Evolutionary conservation across 30 jellyfish, hydroid and myxozoan species (phyloP).

Genomic region (Aurelia sp.): DNA sequence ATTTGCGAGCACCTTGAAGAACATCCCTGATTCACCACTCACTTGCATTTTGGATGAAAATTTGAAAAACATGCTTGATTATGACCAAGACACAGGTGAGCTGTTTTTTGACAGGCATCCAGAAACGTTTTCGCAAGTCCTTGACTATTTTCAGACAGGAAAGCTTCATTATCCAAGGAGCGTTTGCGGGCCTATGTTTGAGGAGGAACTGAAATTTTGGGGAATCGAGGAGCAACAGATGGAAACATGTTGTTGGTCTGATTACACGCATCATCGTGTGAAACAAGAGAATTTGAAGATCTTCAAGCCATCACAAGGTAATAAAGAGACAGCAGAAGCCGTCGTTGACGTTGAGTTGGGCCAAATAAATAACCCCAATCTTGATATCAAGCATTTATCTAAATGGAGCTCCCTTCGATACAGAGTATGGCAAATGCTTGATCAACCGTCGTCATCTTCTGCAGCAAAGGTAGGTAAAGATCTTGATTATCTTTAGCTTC

Average conservation of each 20-base stretch:
- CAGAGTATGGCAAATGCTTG: conserved; percentile 70
- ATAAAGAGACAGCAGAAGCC: neutral
- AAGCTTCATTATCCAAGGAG: conserved; percentile 95
- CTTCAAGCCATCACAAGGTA: conserved; percentile 32
- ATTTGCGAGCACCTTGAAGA: conserved; percentile 75
- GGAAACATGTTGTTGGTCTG: conserved; percentile 98
- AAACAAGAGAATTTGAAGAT: conserved; percentile 77
- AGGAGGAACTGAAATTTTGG: conserved; percentile 92
- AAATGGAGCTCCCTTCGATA: conserved; percentile 52
- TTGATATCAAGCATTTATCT: neutral
- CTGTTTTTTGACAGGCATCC: conserved; percentile 94
- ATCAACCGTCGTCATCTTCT: conserved; percentile 86
- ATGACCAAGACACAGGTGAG: conserved; percentile 71
- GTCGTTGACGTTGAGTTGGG: conserved; percentile 41
- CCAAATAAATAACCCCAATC: neutral
- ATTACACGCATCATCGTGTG: conserved; percentile 86
- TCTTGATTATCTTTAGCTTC: too few species aligned
- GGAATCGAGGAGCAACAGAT: conserved; percentile 96
- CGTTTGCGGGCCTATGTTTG: conserved; percentile 95
- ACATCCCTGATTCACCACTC: conserved; percentile 95
- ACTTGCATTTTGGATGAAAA: conserved; percentile 83
- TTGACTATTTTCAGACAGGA: conserved; percentile 94
- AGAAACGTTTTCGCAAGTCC: conserved; percentile 79
- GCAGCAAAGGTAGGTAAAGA: conserved; percentile 78
- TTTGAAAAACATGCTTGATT: conserved; percentile 60